Evolutionary conservation across 2,797 vertebrate genomes (phyloP).

Genomic region (Cetoscarus ocellatus): DNA sequence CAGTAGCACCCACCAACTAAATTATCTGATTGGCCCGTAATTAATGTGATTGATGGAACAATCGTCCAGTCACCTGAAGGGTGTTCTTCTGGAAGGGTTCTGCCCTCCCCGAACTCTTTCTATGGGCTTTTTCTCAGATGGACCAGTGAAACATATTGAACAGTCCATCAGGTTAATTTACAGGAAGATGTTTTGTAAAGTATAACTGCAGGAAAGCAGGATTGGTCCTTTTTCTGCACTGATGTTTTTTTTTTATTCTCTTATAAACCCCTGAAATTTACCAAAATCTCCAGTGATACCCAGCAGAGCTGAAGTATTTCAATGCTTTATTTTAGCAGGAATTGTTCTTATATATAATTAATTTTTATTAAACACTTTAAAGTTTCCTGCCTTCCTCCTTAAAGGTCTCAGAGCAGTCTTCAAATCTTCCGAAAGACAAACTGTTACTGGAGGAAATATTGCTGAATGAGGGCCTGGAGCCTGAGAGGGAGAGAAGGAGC

Average conservation of each 20-base stretch:
- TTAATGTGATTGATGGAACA: no score
- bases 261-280: background rate
- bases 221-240: background rate
- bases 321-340: background rate
- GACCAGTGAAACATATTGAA: no score
- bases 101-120: no score
- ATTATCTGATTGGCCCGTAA: no score
- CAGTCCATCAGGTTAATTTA: no score
- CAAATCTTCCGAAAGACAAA: background rate
- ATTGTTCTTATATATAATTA: conserved; percentile 10
- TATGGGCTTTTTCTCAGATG: no score
- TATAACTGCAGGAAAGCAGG: background rate
- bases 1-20: no score
- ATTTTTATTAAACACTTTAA: conserved; percentile 20
- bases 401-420: background rate
- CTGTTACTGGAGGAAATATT: conserved; percentile 8
- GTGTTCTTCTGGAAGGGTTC: no score
- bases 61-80: no score
- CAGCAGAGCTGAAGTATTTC: background rate
- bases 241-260: background rate
- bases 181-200: background rate
- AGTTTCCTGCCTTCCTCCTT: background rate
- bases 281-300: background rate
- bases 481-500: conserved; percentile 4
- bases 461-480: background rate